These are phyloP conservation scores for Eupsittula cactorum DNA, from an alignment of 2,113 vertebrate genomes.

Conservation along the genomic window DNA sequence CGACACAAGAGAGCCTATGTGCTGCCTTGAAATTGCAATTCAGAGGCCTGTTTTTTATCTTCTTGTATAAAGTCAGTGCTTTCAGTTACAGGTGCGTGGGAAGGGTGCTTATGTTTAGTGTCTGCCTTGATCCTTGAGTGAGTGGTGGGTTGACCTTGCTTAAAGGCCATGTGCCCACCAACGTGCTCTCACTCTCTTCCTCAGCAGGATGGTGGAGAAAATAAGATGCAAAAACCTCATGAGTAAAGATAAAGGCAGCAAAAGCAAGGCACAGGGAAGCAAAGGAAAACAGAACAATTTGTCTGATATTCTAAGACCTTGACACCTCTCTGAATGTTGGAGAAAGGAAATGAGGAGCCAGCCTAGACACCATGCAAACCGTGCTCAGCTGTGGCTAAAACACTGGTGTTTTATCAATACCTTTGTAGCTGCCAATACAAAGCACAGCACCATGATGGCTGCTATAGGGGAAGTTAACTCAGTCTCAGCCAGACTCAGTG, in stretches of 20 bases:
- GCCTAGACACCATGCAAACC: neutral
- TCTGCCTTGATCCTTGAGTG: neutral
- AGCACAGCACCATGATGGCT: neutral
- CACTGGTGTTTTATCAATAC: neutral
- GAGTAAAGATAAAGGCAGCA: neutral
- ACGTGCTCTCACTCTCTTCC: neutral
- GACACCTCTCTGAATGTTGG: neutral
- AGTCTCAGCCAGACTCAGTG: neutral
- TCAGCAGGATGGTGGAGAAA: neutral
- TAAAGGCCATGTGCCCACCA: neutral
- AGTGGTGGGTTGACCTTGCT: neutral
- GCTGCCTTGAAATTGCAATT: neutral
- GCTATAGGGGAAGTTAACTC: neutral
- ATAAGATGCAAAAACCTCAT: neutral
- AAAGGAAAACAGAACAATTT: neutral
- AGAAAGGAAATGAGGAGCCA: neutral
- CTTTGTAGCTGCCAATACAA: neutral
- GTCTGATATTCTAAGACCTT: neutral
- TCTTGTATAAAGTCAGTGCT: neutral
- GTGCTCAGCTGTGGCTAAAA: neutral
- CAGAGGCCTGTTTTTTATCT: neutral
- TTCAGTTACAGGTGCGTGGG: neutral
- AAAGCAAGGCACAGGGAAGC: neutral
- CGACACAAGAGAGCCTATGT: accelerated
- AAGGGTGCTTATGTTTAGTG: neutral